A percentile compares a stretch with the other conserved stretches of the same genome.
These are phyloP conservation scores for Antheraea assamensis DNA, from an alignment of 2,888 invertebrate genomes.

Conservation along the genomic window DNA sequence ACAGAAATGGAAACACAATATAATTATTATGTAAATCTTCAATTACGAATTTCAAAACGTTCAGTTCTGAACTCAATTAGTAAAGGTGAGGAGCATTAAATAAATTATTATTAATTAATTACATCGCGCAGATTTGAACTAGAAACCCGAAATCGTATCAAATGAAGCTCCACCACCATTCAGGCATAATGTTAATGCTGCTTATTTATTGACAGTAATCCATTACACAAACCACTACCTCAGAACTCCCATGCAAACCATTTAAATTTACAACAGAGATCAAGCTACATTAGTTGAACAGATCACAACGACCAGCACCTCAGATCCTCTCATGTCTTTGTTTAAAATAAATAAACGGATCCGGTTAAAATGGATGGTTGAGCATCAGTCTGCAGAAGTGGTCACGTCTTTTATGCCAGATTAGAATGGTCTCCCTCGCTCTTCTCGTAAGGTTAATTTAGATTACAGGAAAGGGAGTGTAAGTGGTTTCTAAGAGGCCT, in stretches of 20 bases:
- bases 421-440: constrained; percentile 46
- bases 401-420: constrained; percentile 63
- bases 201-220: constrained; percentile 75
- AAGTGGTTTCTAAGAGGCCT: constrained; percentile 48
- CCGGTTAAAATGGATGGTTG: constrained; percentile 44
- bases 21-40: background rate
- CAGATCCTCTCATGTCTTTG: constrained; percentile 37
- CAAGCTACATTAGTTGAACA: constrained; percentile 36
- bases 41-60: constrained; percentile 16
- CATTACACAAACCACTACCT: constrained; percentile 49
- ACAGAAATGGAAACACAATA: background rate
- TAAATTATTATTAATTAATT: constrained; percentile 57
- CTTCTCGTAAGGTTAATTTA: constrained; percentile 54
- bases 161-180: constrained; percentile 56
- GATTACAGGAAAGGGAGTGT: constrained; percentile 40
- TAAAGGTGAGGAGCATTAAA: constrained; percentile 39
- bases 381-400: constrained; percentile 68
- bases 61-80: constrained; percentile 39
- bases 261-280: constrained; percentile 31
- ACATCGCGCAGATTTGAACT: constrained; percentile 53
- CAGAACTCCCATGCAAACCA: constrained; percentile 31
- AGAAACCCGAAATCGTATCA: constrained; percentile 71
- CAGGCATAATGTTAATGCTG: constrained; percentile 61
- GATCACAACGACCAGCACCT: constrained; percentile 35
- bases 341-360: constrained; percentile 34